Evolutionary conservation across 2,797 vertebrate genomes (phyloP), one percentile per base, ranked within the genome.

Genomic region (Pantherophis alleghaniensis): DNA sequence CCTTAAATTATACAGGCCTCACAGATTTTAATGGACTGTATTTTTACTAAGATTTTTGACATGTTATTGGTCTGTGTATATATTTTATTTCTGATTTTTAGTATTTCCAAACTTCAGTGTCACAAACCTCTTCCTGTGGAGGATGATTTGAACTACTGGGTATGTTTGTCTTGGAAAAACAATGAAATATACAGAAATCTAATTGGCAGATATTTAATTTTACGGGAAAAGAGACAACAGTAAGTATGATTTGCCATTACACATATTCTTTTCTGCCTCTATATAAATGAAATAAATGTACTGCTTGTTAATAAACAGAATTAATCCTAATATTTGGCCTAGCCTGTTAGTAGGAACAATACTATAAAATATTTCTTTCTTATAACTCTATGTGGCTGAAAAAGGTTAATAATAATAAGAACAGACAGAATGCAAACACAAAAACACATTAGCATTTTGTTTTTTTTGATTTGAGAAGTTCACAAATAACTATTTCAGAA

Each of bases 401-500:
- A 83, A 97, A 96, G 94, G 95, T 96, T 59, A 22, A 92, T 92
- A 95, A 96, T 91, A 96, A 95, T 95, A 94, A 95, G 56, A 95
- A 94, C 87, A 95, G 94, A 93, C 92, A 87, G 94, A 95, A 95
- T 88, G 95, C 93, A 96, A 97, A 96, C 96, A 96, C 86, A 86
- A 92, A 92, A 96, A 94, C 94, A 96, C 95, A 96, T 96, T 96
- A 96, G 83, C 96, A 91, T 96, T 94, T 83, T 93, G 95, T 2
- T 18, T 96, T 96, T 96, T 96, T 96, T 94, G 94, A 97, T 96
- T 87, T 96, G 97, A 97, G 96, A 96, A 97, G 95, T 97, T 97
- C 95, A 97, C 97, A 96, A 97, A 97, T 97, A 97, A 97, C 97
- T 96, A 96, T 97, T 97, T 94, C 96, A 96, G 96, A 97, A 96